Base-by-base conservation (phyloP, 2,888 invertebrate species). In the Creontiades dilutus region DNA sequence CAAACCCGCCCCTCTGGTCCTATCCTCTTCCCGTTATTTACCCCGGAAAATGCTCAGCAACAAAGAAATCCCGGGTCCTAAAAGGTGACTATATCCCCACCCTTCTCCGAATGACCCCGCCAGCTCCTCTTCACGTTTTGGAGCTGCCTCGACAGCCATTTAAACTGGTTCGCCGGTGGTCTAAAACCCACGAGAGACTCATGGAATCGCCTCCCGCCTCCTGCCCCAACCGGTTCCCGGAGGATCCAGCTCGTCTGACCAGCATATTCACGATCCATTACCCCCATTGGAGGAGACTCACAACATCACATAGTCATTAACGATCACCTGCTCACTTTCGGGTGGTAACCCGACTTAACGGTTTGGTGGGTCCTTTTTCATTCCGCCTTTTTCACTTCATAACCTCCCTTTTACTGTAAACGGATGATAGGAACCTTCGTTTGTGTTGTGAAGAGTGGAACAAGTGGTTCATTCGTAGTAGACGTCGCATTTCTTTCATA, bases 201-300 rank as follows among this genome's bases (percentile, higher is more conserved):
- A 2, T 61, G 61, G 61, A 61, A 61, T n/a, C 61, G n/a, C 52
- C 52, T 61, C n/a, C 19, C 61, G 9, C 61, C 61, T n/a, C 61
- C 61, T 16, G 52, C n/a, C 61, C 61, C 61, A 61, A 19, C 61
- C 14, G 19, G 61, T 61, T 61, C 61, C 16, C 61, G 61, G 19
- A 61, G 61, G 19, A 61, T 61, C n/a, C 61, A 61, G n/a, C 61
- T 19, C 16, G 61, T 61, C 28, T 37, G 12, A 76, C 76, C 76
- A 76, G 28, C 76, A 28, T 76, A 76, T 76, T 76, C 76, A 76
- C 76, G 76, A 27, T 46, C 76, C 76, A 76, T 76, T 76, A 76
- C 37, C 76, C 16, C 11, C 28, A 13, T 76, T 28, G 76, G 76
- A 76, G 28, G 76, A 76, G 28, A 76, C 46, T 76, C 76, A 76